Evolutionary conservation across 2,797 vertebrate species (phyloP).

Genomic region (Halcyon smyrnensis): DNA sequence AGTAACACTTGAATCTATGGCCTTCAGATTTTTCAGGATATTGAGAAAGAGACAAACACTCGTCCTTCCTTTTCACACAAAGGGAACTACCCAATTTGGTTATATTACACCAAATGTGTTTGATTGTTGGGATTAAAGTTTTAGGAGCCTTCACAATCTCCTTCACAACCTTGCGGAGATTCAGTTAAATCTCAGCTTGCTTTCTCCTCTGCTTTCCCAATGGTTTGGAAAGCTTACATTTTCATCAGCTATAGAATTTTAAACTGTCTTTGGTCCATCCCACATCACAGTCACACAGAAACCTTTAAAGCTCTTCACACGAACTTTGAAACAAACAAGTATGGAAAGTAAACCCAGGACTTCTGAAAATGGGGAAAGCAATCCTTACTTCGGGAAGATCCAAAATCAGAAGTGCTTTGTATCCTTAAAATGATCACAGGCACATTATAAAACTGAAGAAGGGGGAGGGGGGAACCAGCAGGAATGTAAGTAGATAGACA

Average conservation of each 20-base stretch:
- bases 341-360: neutral
- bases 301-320: neutral
- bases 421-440: neutral
- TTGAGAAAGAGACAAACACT: neutral
- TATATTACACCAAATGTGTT: neutral
- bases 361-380: neutral
- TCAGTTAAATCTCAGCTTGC: neutral
- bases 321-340: neutral
- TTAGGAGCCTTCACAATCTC: neutral
- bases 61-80: neutral
- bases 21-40: neutral
- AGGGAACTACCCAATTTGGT: neutral
- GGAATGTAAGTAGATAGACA: neutral
- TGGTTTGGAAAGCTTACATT: neutral
- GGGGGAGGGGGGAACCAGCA: neutral
- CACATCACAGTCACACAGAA: neutral
- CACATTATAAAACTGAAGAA: neutral
- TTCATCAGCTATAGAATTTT: neutral
- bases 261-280: neutral
- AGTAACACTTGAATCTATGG: neutral
- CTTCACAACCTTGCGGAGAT: neutral
- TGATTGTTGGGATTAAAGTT: neutral
- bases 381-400: neutral
- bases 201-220: neutral
- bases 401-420: neutral